Evolutionary conservation across 2,797 vertebrate species (phyloP).

Genomic region (Tokudaia muenninki): DNA sequence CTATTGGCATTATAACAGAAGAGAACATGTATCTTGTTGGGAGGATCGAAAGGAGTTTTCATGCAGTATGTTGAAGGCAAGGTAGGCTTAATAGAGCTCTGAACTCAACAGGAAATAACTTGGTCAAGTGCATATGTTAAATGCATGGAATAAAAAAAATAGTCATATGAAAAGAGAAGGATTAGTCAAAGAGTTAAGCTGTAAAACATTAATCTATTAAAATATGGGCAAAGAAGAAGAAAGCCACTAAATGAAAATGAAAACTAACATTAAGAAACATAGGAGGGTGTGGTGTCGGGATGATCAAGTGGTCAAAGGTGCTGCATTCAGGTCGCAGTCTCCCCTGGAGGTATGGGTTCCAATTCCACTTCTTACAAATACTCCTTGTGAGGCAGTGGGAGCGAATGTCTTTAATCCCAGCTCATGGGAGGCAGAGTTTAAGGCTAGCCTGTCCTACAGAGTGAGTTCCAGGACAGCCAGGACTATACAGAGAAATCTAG

Average conservation of each 20-base stretch:
- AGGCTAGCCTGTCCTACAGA: too few species aligned
- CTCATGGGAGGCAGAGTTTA: too few species aligned
- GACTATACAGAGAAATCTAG: too few species aligned
- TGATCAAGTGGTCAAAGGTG: too few species aligned
- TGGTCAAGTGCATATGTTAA: background rate
- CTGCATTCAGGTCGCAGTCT: too few species aligned
- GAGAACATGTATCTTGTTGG: background rate
- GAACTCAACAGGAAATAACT: background rate
- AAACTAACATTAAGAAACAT: background rate
- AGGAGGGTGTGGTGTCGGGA: too few species aligned
- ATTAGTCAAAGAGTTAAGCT: conserved; percentile 3
- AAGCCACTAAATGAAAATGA: background rate
- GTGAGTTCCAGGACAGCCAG: too few species aligned
- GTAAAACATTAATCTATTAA: background rate
- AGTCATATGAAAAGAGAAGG: background rate
- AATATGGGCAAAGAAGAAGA: background rate
- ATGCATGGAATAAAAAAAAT: background rate
- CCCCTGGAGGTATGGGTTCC: too few species aligned
- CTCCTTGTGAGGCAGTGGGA: too few species aligned
- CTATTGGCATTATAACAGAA: background rate
- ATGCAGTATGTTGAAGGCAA: background rate
- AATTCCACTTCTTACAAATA: too few species aligned
- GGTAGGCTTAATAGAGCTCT: background rate
- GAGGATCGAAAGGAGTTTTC: background rate
- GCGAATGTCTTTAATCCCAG: too few species aligned